Evolutionary conservation across 1,140 invertebrate genomes (phyloP), one percentile per base, ranked within the genome.

Genomic region (Nymphalis io): DNA sequence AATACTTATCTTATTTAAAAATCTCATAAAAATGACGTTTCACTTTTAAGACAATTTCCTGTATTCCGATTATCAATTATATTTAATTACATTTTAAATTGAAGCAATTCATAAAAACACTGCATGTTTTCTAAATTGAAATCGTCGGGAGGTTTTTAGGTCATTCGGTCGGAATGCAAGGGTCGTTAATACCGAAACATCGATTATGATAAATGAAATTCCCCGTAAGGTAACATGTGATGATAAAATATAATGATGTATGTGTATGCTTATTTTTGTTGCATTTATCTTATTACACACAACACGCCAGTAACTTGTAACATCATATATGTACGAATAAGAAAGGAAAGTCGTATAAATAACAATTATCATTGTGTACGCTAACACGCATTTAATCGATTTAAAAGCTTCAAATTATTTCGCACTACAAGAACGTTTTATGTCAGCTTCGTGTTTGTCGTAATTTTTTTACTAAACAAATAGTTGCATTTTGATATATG

Each of bases 151-250:
- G 63, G 51, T 67, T 67, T 72, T 72, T 72, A 23, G 70, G 70
- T 72, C 63, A 72, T 67, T 67, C 70, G 70, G 70, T 67, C 70
- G 40, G 46, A 58, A 67, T 60, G 59, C 39, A 72, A 59, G 69
- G 64, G 70, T 67, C 70, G 48, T 66, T 71, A 60, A 44, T 65
- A 44, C 23, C 48, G 63, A 72, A 67, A 61, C 58, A 62, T 67
- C 64, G 51, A 72, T 67, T 72, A 72, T 72, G 70, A 67, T 67
- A 67, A 72, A 72, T 72, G 59, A 51, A 72, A 67, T 72, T 72
- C 68, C 53, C 27, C 33, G 58, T 66, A 68, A 60, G 13, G 57
- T 60, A 60, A 21, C 58, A n/a, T 53, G 40, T 18, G 27, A 40
- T 39, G 40, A 69, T 62, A 70, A 63, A 64, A 16, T 70, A 42